Percentiles rank a stretch among this genome's conserved stretches.
Evolutionary conservation across 1,140 invertebrate genomes (phyloP).

Genomic region (Mactra quadrangularis): DNA sequence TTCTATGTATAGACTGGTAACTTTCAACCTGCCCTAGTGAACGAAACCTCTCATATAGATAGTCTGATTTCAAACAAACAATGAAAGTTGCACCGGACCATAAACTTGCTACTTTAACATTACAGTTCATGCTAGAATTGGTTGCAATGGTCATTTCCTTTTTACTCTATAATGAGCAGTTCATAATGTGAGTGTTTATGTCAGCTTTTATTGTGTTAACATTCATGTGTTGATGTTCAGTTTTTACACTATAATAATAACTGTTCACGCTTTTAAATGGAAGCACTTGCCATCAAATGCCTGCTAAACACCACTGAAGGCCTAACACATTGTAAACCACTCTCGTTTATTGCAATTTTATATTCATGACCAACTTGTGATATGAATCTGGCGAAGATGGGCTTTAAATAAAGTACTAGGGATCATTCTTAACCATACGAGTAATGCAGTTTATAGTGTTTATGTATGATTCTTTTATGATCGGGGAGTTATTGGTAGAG

Average conservation of each 20-base stretch:
- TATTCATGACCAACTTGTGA: conserved; percentile 57
- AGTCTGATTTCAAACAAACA: too few relatives aligned
- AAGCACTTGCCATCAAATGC: conserved; percentile 34
- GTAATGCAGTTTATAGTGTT: conserved; percentile 24
- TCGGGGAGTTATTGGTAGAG: conserved; percentile 19
- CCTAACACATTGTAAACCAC: conserved; percentile 57
- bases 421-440: conserved; percentile 29
- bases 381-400: conserved; percentile 50
- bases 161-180: not conserved
- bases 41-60: too few relatives aligned
- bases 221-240: conserved; percentile 3
- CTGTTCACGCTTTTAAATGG: conserved; percentile 37
- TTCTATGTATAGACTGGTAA: too few relatives aligned
- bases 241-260: conserved; percentile 26
- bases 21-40: too few relatives aligned
- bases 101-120: too few relatives aligned
- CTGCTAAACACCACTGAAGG: conserved; percentile 39
- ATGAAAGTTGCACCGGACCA: too few relatives aligned
- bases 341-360: conserved; percentile 58
- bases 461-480: conserved; percentile 47
- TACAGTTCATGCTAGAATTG: too few relatives aligned
- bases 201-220: conserved; percentile 16
- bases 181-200: not conserved
- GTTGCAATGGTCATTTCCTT: conserved; percentile 8
- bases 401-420: conserved; percentile 39